Base-by-base conservation (phyloP, 2,113 vertebrate species). In the Sigmodon hispidus region DNA sequence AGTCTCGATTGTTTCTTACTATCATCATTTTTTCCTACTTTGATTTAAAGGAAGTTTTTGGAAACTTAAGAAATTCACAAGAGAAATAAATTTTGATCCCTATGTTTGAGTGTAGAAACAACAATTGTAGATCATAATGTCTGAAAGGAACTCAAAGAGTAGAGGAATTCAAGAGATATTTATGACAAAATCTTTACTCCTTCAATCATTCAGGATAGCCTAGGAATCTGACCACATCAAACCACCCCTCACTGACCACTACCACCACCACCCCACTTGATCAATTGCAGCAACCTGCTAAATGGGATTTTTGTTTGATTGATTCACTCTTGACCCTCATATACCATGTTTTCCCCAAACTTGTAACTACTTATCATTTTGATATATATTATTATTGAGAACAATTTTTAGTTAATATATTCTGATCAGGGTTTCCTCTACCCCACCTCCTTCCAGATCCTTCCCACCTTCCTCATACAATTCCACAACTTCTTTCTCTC, bases 21-120 rank as follows among this genome's bases (percentile, higher is more conserved):
- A 13, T 43, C 17, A 10, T 55, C 86, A 72, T 75, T 61, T 90
- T 92, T 80, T 94, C 26, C 31, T 87, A 57, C 22, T 59, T 94
- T 89, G 43, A 93, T 59, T 94, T 93, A 57, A 94, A 48, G 72
- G 70, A 26, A 87, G n/a, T 11, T 84, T 84, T 84, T 90, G 72
- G 13, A 57, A 93, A 91, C 31, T 94, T 81, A 29, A 6, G 36
- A 40, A 75, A 69, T 89, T 90, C 24, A n/a, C 19, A 63, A 84
- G 40, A 84, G 40, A 8, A 26, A 45, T 84, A 84, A 45, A 43
- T 19, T 24, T 76, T 95, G 40, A 29, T 91, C 40, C 69, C 31
- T 50, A n/a, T 65, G 43, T 72, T 87, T 70, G 7, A 50, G 29
- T 90, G 36, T 65, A 17, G 83, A 31, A 95, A 90, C 21, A 59